These are phyloP conservation scores for Poecilus cupreus DNA, from an alignment of 2,888 invertebrate genomes.

Conservation along the genomic window DNA sequence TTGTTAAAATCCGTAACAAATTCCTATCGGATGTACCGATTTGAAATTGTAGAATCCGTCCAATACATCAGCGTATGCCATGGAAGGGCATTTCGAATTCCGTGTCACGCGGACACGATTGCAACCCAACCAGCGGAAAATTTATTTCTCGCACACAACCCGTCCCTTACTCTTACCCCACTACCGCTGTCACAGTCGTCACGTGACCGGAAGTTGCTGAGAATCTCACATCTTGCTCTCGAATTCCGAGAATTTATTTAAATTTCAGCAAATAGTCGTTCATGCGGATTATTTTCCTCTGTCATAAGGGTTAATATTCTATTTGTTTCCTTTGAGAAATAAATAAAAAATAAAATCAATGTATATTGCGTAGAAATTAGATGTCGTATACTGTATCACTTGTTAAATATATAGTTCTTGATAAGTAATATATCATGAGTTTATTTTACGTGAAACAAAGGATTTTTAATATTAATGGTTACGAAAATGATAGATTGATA, in stretches of 20 bases:
- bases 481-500: too few relatives aligned
- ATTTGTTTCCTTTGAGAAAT: too few relatives aligned
- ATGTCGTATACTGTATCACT: too few relatives aligned
- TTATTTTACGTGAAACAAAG: too few relatives aligned
- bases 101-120: slow-evolving; percentile 27
- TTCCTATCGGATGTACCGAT: background rate
- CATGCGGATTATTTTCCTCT: background rate
- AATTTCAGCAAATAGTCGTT: background rate
- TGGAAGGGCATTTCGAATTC: slow-evolving; percentile 32
- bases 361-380: too few relatives aligned
- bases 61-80: background rate
- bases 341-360: too few relatives aligned
- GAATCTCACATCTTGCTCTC: slow-evolving; percentile 15
- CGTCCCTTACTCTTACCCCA: background rate
- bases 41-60: slow-evolving; percentile 23
- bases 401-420: too few relatives aligned
- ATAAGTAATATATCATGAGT: too few relatives aligned
- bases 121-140: slow-evolving; percentile 43
- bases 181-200: background rate
- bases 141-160: slow-evolving; percentile 33
- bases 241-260: background rate
- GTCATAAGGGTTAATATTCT: too few relatives aligned
- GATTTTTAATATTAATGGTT: too few relatives aligned
- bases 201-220: slow-evolving; percentile 19
- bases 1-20: background rate